A percentile compares a stretch with the other conserved stretches of the same genome.
Evolutionary conservation across 2,888 invertebrate genomes (phyloP).

Genomic region (Drosophila stalkeri): DNA sequence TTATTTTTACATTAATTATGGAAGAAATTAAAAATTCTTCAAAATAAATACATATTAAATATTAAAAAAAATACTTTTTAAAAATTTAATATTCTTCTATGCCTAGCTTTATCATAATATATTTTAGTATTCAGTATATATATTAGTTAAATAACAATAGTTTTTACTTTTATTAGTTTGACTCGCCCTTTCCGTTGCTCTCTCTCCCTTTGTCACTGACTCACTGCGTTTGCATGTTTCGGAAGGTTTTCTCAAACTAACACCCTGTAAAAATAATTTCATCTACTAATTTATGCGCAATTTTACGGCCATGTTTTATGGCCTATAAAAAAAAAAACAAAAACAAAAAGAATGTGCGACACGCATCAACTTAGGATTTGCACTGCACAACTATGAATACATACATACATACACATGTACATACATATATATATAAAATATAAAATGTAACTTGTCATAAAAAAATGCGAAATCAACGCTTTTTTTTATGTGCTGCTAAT

Average conservation of each 20-base stretch:
- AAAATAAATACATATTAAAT: too few species aligned
- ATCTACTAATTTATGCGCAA: constrained; percentile 24
- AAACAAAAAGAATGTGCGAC: constrained; percentile 27
- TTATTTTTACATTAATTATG: too few species aligned
- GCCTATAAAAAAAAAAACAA: constrained; percentile 34
- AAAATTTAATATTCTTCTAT: too few species aligned
- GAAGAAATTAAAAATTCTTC: too few species aligned
- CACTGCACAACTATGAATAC: constrained; percentile 17
- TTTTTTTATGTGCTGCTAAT: constrained; percentile 71
- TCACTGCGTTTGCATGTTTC: constrained; percentile 20
- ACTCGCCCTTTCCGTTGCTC: neutral
- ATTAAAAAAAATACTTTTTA: too few species aligned
- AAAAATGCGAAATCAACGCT: constrained; percentile 30
- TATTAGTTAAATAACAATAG: neutral
- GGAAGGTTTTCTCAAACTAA: constrained; percentile 26
- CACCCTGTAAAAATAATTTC: constrained; percentile 19
- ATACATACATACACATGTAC: neutral
- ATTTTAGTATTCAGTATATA: neutral
- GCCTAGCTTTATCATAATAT: neutral
- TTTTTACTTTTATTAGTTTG: neutral
- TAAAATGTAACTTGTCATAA: constrained; percentile 13
- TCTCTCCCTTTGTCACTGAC: neutral
- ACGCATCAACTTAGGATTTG: constrained; percentile 23
- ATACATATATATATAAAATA: neutral
- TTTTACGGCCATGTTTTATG: constrained; percentile 36